Evolutionary conservation across 2,797 vertebrate species (phyloP).

Genomic region (Hapalemur alaotrensis): DNA sequence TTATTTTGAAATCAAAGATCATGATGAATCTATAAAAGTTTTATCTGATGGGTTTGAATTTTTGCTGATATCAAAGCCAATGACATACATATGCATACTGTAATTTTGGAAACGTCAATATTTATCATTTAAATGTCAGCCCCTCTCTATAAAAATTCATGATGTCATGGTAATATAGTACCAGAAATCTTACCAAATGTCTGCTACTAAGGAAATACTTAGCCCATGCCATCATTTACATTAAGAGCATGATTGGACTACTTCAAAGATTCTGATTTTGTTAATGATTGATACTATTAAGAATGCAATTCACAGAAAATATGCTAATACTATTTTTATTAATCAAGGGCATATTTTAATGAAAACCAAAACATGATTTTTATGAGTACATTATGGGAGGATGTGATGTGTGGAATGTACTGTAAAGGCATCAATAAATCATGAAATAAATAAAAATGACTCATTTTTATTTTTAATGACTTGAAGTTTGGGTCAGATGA

Average conservation of each 20-base stretch:
- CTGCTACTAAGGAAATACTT: neutral
- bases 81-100: neutral
- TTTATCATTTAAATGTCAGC: neutral
- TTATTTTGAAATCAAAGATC: neutral
- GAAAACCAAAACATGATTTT: neutral
- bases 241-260: neutral
- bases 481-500: neutral
- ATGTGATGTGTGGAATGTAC: neutral
- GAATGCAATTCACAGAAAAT: neutral
- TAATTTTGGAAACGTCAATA: neutral
- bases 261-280: slow-evolving; percentile 10
- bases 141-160: neutral
- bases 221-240: neutral
- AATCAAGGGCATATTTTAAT: slow-evolving; percentile 29
- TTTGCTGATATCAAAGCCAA: neutral
- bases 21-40: neutral
- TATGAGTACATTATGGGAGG: neutral
- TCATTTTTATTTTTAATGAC: slow-evolving; percentile 34
- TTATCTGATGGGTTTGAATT: neutral
- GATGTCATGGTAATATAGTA: neutral
- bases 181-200: neutral
- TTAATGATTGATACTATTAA: neutral
- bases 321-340: slow-evolving; percentile 39
- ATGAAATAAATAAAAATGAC: neutral
- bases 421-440: neutral